Base-by-base conservation (phyloP, 2,113 vertebrate genomes). In the Arvicanthis niloticus region DNA sequence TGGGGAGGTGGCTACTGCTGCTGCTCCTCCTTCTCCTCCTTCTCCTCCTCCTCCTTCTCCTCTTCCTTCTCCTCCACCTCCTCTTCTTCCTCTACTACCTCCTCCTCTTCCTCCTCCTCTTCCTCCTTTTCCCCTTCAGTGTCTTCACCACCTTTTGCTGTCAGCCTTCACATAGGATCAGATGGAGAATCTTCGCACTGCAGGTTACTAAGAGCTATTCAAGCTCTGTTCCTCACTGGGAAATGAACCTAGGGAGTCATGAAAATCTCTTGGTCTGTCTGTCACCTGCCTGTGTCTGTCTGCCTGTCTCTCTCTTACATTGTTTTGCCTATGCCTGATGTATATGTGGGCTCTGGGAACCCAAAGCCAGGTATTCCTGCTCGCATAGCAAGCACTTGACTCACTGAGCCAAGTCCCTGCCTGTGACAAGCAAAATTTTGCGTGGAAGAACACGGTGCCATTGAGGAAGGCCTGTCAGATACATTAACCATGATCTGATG, bases 91-190 rank as follows among this genome's bases (percentile, higher is more conserved):
- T 45, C 45, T 5, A 4, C 45, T 45, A 45, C 45, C 45, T 45
- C 45, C 45, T 45, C 45, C 45, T 45, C 60, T 21, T 8, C 22
- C 21, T 17, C 58, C 58, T 24, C 21, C 21, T 17, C 21, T 1
- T 1, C 2, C 53, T 16, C 53, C 15, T 16, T 15, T 2, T 16
- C 53, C 53, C 3, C 24, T 11, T 29, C 29, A 3, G 0, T 65
- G 4, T 26, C 56, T 62, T 58, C n/a, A 16, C 56, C 11, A 15
- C 81, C 24, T 42, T 17, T 31, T 65, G 81, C 58, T 13, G 9
- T 62, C n/a, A 88, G 5, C 24, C n/a, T 68, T 70, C 4, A 6
- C 58, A n/a, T 72, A 40, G 31, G 56, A 15, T 45, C 34, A 67
- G 34, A 70, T 9, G 26, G n/a, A 68, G 31, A 45, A 88, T 31